Percentiles rank a stretch among this genome's conserved stretches.
These are phyloP conservation scores for Tinamus guttatus DNA, from an alignment of 2,113 vertebrate species.

Conservation along the genomic window DNA sequence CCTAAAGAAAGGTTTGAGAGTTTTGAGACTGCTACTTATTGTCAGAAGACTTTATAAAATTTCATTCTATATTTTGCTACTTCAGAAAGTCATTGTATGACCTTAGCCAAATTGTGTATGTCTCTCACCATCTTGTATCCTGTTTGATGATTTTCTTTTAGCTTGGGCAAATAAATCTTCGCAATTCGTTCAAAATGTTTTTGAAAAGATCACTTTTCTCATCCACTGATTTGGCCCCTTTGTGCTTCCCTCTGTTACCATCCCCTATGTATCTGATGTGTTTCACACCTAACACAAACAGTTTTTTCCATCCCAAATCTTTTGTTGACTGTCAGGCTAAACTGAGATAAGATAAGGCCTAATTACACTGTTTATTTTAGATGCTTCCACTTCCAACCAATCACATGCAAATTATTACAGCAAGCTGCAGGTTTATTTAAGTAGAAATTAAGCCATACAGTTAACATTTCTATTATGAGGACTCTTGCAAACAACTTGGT, in stretches of 20 bases:
- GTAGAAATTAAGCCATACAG: slow-evolving; percentile 31
- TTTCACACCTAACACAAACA: neutral
- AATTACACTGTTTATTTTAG: slow-evolving; percentile 30
- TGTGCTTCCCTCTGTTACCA: neutral
- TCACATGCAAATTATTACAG: neutral
- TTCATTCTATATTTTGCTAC: neutral
- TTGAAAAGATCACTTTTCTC: neutral
- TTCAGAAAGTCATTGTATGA: neutral
- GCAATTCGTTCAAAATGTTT: neutral
- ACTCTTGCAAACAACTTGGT: slow-evolving; percentile 54
- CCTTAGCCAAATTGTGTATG: neutral
- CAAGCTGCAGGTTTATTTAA: slow-evolving; percentile 51
- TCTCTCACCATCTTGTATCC: neutral
- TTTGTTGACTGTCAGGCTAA: slow-evolving; percentile 16
- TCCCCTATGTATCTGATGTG: neutral
- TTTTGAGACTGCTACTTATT: neutral
- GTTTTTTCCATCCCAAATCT: slow-evolving; percentile 7
- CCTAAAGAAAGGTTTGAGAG: neutral
- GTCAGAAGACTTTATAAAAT: neutral
- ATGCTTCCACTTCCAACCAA: neutral
- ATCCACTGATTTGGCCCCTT: neutral
- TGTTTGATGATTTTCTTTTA: neutral
- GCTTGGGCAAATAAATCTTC: neutral
- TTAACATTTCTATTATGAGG: slow-evolving; percentile 31
- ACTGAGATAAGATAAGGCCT: neutral